Conservation (phyloP, 2,888 invertebrate genomes). For the Marronus borbonicus region DNA sequence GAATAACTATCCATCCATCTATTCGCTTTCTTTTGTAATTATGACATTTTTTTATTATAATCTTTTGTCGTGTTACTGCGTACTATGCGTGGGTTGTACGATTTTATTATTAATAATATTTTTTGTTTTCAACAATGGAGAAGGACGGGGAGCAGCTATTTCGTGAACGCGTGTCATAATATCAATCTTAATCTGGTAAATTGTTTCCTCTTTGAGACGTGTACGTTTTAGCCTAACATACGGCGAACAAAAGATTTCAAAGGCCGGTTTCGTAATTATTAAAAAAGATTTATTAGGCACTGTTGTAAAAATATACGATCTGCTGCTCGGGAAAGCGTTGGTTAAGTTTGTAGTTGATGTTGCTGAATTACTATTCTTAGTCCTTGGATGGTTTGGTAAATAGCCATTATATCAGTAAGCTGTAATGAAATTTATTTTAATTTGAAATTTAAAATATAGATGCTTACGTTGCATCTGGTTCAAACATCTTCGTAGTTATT, state of each 20-base stretch:
- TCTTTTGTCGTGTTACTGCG: slow-evolving; percentile 14
- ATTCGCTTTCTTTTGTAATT: slow-evolving; percentile 46
- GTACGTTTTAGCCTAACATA: slow-evolving; percentile 8
- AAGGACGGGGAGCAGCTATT: slow-evolving; percentile 19
- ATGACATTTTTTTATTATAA: slow-evolving; percentile 38
- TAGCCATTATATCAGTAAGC: too few relatives aligned
- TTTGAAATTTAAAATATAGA: too few relatives aligned
- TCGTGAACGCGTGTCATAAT: slow-evolving; percentile 42
- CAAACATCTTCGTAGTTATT: too few relatives aligned
- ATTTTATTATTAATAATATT: slow-evolving; percentile 22
- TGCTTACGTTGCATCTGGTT: too few relatives aligned
- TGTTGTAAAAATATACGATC: neutral
- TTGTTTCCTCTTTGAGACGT: slow-evolving; percentile 36
- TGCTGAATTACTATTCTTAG: too few relatives aligned
- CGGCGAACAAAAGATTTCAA: slow-evolving; percentile 1
- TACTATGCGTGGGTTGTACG: slow-evolving; percentile 5
- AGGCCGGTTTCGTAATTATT: slow-evolving; percentile 3
- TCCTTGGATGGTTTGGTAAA: too few relatives aligned
- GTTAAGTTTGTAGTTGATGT: neutral
- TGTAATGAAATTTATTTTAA: too few relatives aligned
- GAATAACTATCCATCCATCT: slow-evolving; percentile 22
- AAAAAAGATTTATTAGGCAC: slow-evolving; percentile 7
- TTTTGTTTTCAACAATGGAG: slow-evolving; percentile 15
- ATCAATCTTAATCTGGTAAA: slow-evolving; percentile 47
- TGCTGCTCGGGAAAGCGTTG: neutral